Percentiles rank a stretch among this genome's conserved stretches.
Evolutionary conservation across 92 coral and sea anemone species (phyloP).

Genomic region (Plumapathes pennacea): DNA sequence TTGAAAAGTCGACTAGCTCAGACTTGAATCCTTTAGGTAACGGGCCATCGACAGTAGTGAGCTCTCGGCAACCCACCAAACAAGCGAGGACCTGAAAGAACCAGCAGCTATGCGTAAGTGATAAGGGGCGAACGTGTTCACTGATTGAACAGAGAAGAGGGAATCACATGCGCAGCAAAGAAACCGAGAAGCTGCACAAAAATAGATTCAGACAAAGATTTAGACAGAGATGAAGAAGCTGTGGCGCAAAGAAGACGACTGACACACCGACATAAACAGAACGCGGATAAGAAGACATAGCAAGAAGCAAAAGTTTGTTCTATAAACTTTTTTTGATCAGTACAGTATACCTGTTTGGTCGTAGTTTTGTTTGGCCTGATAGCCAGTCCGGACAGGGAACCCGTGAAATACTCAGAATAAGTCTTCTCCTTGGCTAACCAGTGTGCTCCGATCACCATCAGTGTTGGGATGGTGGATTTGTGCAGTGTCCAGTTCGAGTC

Average conservation of each 20-base stretch:
- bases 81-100: constrained; percentile 75
- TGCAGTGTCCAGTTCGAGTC: constrained; percentile 84
- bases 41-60: constrained; percentile 69
- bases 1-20: constrained; percentile 36
- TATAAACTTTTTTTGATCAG: too few relatives aligned
- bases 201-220: too few relatives aligned
- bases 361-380: constrained; percentile 63
- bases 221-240: too few relatives aligned
- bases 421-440: constrained; percentile 71
- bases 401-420: constrained; percentile 65
- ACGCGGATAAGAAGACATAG: too few relatives aligned
- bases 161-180: background rate
- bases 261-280: too few relatives aligned
- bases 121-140: background rate
- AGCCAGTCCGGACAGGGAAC: constrained; percentile 79
- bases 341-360: constrained; percentile 66
- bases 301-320: too few relatives aligned
- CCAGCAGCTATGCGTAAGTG: too few relatives aligned
- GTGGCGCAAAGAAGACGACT: too few relatives aligned
- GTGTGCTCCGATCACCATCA: constrained; percentile 77
- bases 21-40: constrained; percentile 73
- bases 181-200: background rate
- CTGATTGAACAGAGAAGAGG: background rate
- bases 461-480: constrained; percentile 60
- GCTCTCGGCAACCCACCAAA: constrained; percentile 81